phyloP scores from a whole-genome alignment of 2,797 vertebrate genomes.

The Phaenicophaeus curvirostris region DNA sequence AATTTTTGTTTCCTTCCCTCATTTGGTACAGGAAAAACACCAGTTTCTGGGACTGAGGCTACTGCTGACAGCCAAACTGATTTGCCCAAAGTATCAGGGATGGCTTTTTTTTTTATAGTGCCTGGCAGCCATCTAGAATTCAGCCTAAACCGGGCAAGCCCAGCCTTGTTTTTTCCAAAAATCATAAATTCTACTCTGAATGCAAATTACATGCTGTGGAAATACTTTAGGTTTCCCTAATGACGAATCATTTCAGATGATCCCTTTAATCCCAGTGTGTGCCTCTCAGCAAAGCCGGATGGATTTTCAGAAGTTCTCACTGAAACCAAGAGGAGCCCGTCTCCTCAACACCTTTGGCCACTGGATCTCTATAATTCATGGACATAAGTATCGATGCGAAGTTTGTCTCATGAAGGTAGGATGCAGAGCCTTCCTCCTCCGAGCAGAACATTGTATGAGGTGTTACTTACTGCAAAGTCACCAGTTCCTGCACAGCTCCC shows the following conservation, averaged over 20 bases:
- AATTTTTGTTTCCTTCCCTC: neutral
- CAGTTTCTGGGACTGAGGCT: neutral
- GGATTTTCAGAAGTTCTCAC: neutral
- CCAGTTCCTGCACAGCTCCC: neutral
- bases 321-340: neutral
- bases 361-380: neutral
- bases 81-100: neutral
- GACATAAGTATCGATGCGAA: rapidly evolving
- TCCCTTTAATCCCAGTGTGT: neutral
- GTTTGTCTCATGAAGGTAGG: neutral
- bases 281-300: neutral
- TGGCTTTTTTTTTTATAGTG: neutral
- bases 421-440: neutral
- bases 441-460: neutral
- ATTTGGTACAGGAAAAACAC: neutral
- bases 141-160: neutral
- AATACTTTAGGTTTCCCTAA: neutral
- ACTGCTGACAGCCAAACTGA: neutral
- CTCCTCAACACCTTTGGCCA: neutral
- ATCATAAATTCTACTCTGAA: neutral
- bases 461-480: neutral
- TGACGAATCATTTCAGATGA: neutral
- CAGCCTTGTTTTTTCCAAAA: neutral
- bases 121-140: neutral
- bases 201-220: neutral